Evolutionary conservation across 2,888 invertebrate genomes (phyloP), one percentile per base, ranked within the genome.

Genomic region (Callyntrura guangdongensis): DNA sequence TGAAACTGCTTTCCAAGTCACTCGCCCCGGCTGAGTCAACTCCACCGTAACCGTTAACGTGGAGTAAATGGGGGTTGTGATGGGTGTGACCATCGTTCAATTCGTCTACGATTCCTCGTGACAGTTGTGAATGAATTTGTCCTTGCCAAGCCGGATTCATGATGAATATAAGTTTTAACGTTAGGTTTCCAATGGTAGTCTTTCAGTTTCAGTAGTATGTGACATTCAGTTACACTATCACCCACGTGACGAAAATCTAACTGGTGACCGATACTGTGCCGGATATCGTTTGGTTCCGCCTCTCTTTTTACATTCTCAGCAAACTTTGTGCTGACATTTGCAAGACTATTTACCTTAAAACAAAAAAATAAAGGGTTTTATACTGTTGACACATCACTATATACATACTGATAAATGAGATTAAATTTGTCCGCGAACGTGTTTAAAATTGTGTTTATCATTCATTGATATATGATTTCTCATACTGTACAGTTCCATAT

Each of bases 141-240:
- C 92, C 90, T 86, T 92, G 91, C 69, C 89, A 91, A 11, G 91
- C 90, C 49, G 92, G 92, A 89, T 92, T 92, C 93, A 93, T 93
- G 6, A 27, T 86, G 47, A 36, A 49, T 67, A 14, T 0, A 64
- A 9, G 8, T 49, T 22, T n/a, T 20, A 36, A 64, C 45, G 22
- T 69, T 22, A 0, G 45, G 74, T 61, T 69, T 74, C 86, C 86
- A 77, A 49, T 69, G n/a, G 69, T 83, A 36, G 22, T 64, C 49
- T 56, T 45, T 61, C 20, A 81, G 17, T n/a, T n/a, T 11, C 8
- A 82, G 82, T 17, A 47, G 45, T 47, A 64, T 11, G 22, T 9
- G 17, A 36, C 47, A 12, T 17, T 12, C 82, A 53, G 20, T 27
- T 12, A n/a, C 20, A 11, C 17, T 72, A 45, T 45, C 5, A 36